Evolutionary conservation across 2,888 invertebrate species (phyloP), one percentile per base, ranked within the genome.

Genomic region (Drosophila subsilvestris): DNA sequence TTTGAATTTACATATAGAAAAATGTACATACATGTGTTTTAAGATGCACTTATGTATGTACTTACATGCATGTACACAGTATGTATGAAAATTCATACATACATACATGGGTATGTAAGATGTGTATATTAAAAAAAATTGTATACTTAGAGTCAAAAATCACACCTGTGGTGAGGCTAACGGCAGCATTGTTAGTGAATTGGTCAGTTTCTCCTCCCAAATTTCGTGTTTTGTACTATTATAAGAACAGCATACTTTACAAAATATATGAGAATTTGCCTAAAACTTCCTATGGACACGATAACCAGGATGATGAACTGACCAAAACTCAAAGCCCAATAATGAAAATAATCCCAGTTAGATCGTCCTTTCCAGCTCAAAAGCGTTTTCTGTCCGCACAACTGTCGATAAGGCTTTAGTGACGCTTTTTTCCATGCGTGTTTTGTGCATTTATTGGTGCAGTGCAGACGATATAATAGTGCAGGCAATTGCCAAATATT

Each of bases 281-380:
- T 55, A 57, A 60, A 51, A 45, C 55, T 59, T 48, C 56, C 47
- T 25, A n/a, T 32, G 20, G 49, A 60, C 43, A 45, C 18, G 32
- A 37, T 48, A 3, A 17, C 27, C 53, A 59, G 69, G 61, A 72
- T 75, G 65, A 77, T 77, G 63, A 63, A 67, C 87, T 83, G 86
- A 78, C 57, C 63, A 76, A 14, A 37, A 37, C 6, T 37, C 76
- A 89, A 89, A 79, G 79, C 86, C 79, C 88, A 87, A 89, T 87
- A 89, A 89, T 89, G 90, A 89, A 80, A 82, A 78, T 87, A 79
- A 76, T 76, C 78, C 73, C 58, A 49, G 37, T 61, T 47, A 18
- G 25, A 50, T 65, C 62, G 63, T 32, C 53, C 68, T 75, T 66
- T 75, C 47, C 63, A 47, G 65, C 55, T 59, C 68, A 61, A 22